Evolutionary conservation across 2,888 invertebrate species (phyloP).

Genomic region (Girardia tigrina): DNA sequence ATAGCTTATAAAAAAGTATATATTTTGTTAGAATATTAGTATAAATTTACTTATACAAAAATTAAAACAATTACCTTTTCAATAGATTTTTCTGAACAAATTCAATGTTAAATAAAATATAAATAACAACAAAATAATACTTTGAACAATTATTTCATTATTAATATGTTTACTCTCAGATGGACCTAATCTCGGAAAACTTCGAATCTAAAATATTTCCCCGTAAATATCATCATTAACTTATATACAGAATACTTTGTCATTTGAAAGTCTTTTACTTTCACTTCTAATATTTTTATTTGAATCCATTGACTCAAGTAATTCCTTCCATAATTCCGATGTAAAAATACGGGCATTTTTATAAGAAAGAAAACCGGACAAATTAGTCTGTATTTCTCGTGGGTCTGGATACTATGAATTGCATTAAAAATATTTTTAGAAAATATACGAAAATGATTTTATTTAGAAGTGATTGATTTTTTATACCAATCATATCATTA

Average conservation of each 20-base stretch:
- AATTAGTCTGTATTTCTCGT: constrained; percentile 95
- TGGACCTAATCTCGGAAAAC: background rate
- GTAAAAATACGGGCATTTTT: constrained; percentile 92
- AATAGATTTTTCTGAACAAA: background rate
- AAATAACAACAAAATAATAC: background rate
- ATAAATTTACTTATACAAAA: no score
- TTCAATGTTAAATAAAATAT: background rate
- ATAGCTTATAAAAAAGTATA: no score
- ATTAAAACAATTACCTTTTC: background rate
- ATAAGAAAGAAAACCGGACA: constrained; percentile 94
- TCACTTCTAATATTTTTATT: background rate
- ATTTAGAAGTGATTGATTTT: no score
- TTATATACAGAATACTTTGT: background rate
- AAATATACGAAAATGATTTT: no score
- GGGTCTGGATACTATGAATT: constrained; percentile 77
- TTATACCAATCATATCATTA: background rate
- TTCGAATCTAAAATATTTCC: background rate
- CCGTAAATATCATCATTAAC: no score
- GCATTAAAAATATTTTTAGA: no score
- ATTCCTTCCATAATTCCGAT: constrained; percentile 79
- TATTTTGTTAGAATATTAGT: no score
- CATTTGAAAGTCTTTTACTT: background rate
- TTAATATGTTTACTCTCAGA: background rate
- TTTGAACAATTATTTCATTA: background rate
- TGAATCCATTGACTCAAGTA: background rate